Base-by-base conservation (phyloP, 2,888 invertebrate species). In the Epinotia nisella region DNA sequence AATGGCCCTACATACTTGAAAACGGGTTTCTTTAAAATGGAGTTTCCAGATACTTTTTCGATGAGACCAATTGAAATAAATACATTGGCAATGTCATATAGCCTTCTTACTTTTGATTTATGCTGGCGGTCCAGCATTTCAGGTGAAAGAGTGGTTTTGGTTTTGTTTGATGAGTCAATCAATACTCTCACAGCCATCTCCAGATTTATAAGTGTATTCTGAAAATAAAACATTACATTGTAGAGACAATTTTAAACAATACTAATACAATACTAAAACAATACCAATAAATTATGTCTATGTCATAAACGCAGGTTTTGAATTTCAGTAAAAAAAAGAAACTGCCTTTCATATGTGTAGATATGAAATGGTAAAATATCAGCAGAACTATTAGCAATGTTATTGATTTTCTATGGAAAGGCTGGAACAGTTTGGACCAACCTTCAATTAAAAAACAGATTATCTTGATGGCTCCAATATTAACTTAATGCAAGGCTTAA, bases 71-170 rank as follows among this genome's bases (percentile, higher is more conserved):
- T 95, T 75, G 96, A 96, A 77, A 96, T 95, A 80, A 97, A 94
- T 77, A 97, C 96, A 88, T 97, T 97, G 74, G 96, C 96, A 80
- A 97, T 96, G 86, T 97, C 96, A 87, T 97, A 97, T 41, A 97
- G 92, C 77, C 97, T 94, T 75, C 97, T 94, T 75, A 96, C 95
- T 92, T 96, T 96, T 41, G 96, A 96, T 91, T 95, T 94, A 87
- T 94, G 94, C 79, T 94, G 94, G 24, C 94, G 93, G 76, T 94
- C 94, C 76, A 88, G 87, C 79, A 93, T 93, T 78, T 94, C 92
- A 1, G 92, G 93, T 24, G 94, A 94, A 51, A 94, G 86, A 71
- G 90, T 87, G 24, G 91, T 87, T 82, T 94, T 94, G 75, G 93
- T 95, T 78, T 89, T 93, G 76, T 80, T 87, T 41, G 91, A 85